These are phyloP conservation scores for Ophioninae sp. DNA, from an alignment of 2,888 invertebrate species.

Conservation along the genomic window DNA sequence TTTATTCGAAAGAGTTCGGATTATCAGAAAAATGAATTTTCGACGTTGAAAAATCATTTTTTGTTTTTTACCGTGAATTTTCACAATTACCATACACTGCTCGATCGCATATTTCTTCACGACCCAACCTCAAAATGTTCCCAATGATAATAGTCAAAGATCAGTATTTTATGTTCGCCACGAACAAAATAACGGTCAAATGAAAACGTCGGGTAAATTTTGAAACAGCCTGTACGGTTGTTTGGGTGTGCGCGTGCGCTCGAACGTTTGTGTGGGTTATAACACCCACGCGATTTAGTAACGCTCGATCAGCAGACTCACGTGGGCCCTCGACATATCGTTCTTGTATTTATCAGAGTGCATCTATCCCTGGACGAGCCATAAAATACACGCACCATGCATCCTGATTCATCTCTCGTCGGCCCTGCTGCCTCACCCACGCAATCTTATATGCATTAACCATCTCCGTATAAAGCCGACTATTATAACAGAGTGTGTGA, in stretches of 20 bases:
- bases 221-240: too few relatives aligned
- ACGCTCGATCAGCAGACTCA: conserved; percentile 38
- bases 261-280: not conserved
- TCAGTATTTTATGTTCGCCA: too few relatives aligned
- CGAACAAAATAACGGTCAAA: too few relatives aligned
- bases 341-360: conserved; percentile 50
- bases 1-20: too few relatives aligned
- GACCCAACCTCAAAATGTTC: too few relatives aligned
- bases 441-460: conserved; percentile 15
- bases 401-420: conserved; percentile 43
- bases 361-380: conserved; percentile 55
- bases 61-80: too few relatives aligned
- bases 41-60: too few relatives aligned
- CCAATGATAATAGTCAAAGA: too few relatives aligned
- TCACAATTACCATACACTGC: too few relatives aligned
- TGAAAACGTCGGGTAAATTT: too few relatives aligned
- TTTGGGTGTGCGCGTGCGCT: not conserved
- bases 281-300: conserved; percentile 54
- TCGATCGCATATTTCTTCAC: too few relatives aligned
- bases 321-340: conserved; percentile 26
- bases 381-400: conserved; percentile 52
- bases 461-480: conserved; percentile 21
- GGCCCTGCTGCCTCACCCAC: conserved; percentile 19
- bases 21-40: too few relatives aligned
- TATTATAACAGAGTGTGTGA: conserved; percentile 60